Evolutionary conservation across 1,140 invertebrate genomes (phyloP).

Genomic region (Diploscapter pachys): DNA sequence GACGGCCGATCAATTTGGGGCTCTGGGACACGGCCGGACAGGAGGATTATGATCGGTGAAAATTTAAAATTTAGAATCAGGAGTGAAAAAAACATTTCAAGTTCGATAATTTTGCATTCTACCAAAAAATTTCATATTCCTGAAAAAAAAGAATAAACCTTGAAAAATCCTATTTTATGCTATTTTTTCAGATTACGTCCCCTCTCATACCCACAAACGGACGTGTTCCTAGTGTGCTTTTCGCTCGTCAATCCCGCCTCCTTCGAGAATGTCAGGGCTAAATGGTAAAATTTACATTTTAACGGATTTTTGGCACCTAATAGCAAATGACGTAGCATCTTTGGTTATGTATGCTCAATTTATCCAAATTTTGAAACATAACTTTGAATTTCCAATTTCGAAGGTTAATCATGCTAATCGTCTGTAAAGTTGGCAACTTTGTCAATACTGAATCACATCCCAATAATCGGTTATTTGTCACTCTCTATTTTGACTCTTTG

Average conservation of each 20-base stretch:
- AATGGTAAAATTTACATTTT: slow-evolving; percentile 63
- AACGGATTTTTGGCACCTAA: too few species aligned
- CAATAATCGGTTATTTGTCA: not conserved
- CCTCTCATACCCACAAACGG: slow-evolving; percentile 95
- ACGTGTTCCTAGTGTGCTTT: slow-evolving; percentile 98
- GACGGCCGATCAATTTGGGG: slow-evolving; percentile 52
- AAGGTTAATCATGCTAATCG: too few species aligned
- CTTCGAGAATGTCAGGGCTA: slow-evolving; percentile 99
- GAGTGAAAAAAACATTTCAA: not conserved
- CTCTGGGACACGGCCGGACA: slow-evolving; percentile 54
- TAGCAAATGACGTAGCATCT: too few species aligned
- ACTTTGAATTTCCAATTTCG: too few species aligned
- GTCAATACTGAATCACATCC: too few species aligned
- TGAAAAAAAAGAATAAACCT: too few species aligned
- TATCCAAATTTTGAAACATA: too few species aligned
- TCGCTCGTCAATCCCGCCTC: slow-evolving; percentile 96
- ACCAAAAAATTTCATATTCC: too few species aligned
- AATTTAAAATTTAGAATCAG: not conserved
- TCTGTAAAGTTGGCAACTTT: too few species aligned
- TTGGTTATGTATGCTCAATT: too few species aligned
- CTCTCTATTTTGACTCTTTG: not conserved
- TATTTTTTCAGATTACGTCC: slow-evolving; percentile 70
- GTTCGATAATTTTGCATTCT: too few species aligned
- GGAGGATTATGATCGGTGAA: slow-evolving; percentile 34
- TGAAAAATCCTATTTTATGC: not conserved